phyloP scores from a whole-genome alignment of 2,113 vertebrate species.

The Mesitornis unicolor region DNA sequence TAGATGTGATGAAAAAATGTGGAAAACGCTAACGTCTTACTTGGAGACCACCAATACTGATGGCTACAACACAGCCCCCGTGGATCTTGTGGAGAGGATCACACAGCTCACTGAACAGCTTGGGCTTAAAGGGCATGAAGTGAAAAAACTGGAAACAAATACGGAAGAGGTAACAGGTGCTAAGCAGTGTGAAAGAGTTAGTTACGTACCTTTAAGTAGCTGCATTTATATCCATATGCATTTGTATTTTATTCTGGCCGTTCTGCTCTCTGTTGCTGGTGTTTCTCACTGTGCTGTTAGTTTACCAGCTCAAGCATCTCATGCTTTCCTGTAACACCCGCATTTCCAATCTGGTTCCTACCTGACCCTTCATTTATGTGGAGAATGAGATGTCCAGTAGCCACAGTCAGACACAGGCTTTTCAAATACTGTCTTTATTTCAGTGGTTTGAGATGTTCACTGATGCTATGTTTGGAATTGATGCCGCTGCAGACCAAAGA shows the following conservation, averaged over 20 bases:
- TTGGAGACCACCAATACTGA: constrained; percentile 61
- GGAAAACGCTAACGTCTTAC: constrained; percentile 72
- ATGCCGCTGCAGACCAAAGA: neutral
- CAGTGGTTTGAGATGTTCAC: neutral
- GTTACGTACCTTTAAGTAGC: neutral
- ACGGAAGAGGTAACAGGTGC: constrained; percentile 80
- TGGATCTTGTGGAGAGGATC: constrained; percentile 72
- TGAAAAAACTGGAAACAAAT: constrained; percentile 53
- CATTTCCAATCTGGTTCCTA: neutral
- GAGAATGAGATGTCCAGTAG: neutral
- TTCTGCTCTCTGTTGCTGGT: neutral
- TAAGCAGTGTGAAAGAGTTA: neutral
- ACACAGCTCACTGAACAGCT: constrained; percentile 76
- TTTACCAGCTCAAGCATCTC: neutral
- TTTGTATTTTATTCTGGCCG: neutral
- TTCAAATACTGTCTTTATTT: neutral
- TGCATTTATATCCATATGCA: neutral
- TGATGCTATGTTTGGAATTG: neutral
- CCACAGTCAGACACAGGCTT: neutral
- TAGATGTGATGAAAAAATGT: constrained; percentile 81
- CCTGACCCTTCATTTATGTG: neutral
- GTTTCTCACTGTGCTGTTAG: neutral
- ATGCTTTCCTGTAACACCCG: neutral
- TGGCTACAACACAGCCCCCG: constrained; percentile 56
- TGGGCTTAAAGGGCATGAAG: constrained; percentile 71